Percentiles rank a stretch among this genome's conserved stretches.
Evolutionary conservation across 2,113 vertebrate genomes (phyloP).

Genomic region (Pedionomus torquatus): DNA sequence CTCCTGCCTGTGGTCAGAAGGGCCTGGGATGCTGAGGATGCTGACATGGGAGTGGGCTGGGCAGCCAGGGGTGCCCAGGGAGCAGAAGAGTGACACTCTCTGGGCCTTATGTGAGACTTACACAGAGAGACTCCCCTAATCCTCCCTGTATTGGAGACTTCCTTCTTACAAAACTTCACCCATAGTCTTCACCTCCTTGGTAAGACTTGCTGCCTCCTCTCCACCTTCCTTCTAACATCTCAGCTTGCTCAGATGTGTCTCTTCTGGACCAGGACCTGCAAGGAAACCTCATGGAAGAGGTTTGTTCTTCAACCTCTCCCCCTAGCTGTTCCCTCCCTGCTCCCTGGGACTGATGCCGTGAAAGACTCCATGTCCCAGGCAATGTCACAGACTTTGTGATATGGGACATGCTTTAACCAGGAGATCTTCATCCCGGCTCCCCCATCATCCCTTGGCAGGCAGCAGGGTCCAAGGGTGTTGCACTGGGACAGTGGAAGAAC

Average conservation of each 20-base stretch:
- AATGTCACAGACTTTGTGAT: not conserved
- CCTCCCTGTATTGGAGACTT: not conserved
- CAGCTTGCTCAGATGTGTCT: fast-evolving
- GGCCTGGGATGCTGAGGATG: not conserved
- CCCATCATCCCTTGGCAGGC: not conserved
- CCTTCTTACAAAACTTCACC: not conserved
- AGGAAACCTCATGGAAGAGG: not conserved
- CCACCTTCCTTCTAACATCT: not conserved
- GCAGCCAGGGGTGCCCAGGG: not conserved
- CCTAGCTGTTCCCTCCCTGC: not conserved
- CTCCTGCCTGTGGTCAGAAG: constrained; percentile 12
- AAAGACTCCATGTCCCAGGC: not conserved
- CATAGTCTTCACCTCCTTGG: not conserved
- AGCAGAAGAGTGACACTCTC: not conserved
- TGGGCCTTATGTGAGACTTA: not conserved
- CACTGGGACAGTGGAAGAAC: not conserved
- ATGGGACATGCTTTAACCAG: not conserved
- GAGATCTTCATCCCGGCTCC: not conserved
- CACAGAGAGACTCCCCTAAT: not conserved
- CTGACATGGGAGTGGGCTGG: not conserved
- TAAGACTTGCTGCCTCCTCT: not conserved
- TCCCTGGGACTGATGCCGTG: not conserved
- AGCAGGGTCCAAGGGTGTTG: fast-evolving
- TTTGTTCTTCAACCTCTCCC: not conserved
- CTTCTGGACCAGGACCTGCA: not conserved